phyloP scores from a whole-genome alignment of 2,113 vertebrate species.

The Scytalopus superciliaris region DNA sequence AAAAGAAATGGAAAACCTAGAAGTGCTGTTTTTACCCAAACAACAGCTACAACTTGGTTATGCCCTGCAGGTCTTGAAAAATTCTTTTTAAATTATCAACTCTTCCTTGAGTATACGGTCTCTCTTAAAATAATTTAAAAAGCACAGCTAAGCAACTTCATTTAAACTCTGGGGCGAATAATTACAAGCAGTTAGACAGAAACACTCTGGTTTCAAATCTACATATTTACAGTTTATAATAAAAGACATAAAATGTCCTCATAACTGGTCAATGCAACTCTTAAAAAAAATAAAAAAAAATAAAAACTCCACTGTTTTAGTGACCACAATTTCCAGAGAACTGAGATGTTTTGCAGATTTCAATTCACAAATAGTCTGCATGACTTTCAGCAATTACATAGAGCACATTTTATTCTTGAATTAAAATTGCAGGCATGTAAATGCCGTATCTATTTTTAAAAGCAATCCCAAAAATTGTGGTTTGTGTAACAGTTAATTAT shows the following conservation, averaged over 20 bases:
- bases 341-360: conserved; percentile 59
- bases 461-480: conserved; percentile 69
- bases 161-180: conserved; percentile 37
- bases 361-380: conserved; percentile 72
- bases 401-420: conserved; percentile 80
- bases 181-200: conserved; percentile 49
- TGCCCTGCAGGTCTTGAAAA: not conserved
- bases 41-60: not conserved
- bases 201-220: conserved; percentile 49
- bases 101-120: not conserved
- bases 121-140: conserved; percentile 43
- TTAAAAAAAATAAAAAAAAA: conserved; percentile 57
- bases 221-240: conserved; percentile 47
- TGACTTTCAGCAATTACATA: conserved; percentile 64
- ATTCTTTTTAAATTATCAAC: conserved; percentile 12
- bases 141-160: conserved; percentile 25
- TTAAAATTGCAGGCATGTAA: conserved; percentile 74
- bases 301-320: conserved; percentile 46
- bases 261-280: conserved; percentile 2
- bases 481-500: conserved; percentile 70
- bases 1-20: not conserved
- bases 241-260: conserved; percentile 43
- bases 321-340: conserved; percentile 29
- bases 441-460: conserved; percentile 72
- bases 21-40: conserved; percentile 17